phyloP scores from a whole-genome alignment of 2,888 invertebrate genomes.

The Drosophila stalkeri region DNA sequence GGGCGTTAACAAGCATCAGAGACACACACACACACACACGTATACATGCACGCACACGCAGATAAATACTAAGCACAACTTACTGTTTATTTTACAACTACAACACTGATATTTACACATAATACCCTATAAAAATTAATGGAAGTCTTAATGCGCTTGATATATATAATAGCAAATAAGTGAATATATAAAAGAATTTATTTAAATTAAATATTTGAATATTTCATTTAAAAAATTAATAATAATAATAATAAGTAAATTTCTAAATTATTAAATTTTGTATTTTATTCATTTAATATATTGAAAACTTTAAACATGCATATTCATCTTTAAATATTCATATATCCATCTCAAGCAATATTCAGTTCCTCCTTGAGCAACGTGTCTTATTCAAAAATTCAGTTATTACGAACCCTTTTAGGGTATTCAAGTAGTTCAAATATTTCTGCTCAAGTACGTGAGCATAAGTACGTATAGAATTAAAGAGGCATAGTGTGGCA shows the following conservation, averaged over 20 bases:
- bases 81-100: constrained; percentile 71
- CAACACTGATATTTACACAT: constrained; percentile 37
- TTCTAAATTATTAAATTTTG: too few relatives aligned
- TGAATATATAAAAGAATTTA: neutral
- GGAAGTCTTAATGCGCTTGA: neutral
- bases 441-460: constrained; percentile 25
- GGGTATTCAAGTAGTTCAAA: constrained; percentile 35
- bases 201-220: neutral
- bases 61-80: constrained; percentile 48
- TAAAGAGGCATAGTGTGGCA: constrained; percentile 22
- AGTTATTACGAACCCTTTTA: neutral
- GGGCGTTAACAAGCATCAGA: constrained; percentile 79
- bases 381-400: neutral
- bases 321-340: neutral
- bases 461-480: constrained; percentile 50
- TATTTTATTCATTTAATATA: neutral
- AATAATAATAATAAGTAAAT: too few relatives aligned
- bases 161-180: neutral
- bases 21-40: constrained; percentile 49
- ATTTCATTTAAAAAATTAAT: neutral
- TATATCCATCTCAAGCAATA: too few relatives aligned
- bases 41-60: constrained; percentile 33
- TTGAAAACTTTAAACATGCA: neutral
- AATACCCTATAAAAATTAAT: constrained; percentile 42
- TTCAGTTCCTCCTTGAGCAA: too few relatives aligned